Evolutionary conservation across 1,140 invertebrate genomes (phyloP).

Genomic region (Elymnias hypermnestra): DNA sequence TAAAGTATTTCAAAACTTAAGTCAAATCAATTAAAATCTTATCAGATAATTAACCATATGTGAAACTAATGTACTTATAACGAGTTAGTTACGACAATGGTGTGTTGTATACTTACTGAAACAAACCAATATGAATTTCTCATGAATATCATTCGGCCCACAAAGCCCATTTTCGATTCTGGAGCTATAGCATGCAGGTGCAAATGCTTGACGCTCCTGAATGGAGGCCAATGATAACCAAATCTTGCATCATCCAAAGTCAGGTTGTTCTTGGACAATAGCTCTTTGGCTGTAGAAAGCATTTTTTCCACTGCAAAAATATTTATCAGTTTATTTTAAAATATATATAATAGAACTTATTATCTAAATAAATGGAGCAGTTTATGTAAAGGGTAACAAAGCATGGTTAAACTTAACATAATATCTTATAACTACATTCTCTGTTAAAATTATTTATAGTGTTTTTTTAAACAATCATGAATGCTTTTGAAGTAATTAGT

Average conservation of each 20-base stretch:
- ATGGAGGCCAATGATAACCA: slow-evolving; percentile 96
- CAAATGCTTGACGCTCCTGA: slow-evolving; percentile 88
- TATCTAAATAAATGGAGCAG: too few species aligned
- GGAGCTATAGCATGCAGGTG: slow-evolving; percentile 93
- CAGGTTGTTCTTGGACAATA: slow-evolving; percentile 77
- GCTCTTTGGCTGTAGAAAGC: slow-evolving; percentile 78
- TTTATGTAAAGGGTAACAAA: too few species aligned
- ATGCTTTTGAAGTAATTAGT: too few species aligned
- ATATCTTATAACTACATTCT: too few species aligned
- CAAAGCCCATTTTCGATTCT: slow-evolving; percentile 83
- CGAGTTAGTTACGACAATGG: too few species aligned
- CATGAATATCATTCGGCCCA: slow-evolving; percentile 83
- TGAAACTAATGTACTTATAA: too few species aligned
- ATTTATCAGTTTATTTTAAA: slow-evolving; percentile 1
- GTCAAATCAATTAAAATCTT: too few species aligned
- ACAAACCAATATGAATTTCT: slow-evolving; percentile 90
- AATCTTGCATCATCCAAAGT: slow-evolving; percentile 78
- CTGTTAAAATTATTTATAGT: too few species aligned
- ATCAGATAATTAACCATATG: too few species aligned
- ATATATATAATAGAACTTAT: neutral
- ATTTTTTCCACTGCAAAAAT: slow-evolving; percentile 43
- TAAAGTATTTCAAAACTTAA: too few species aligned
- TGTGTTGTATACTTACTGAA: slow-evolving; percentile 84
- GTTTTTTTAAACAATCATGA: too few species aligned
- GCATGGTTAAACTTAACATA: too few species aligned